Percentiles rank a stretch among this genome's conserved stretches.
These are phyloP conservation scores for Desmodus rotundus DNA, from an alignment of 2,113 vertebrate species.

Conservation along the genomic window DNA sequence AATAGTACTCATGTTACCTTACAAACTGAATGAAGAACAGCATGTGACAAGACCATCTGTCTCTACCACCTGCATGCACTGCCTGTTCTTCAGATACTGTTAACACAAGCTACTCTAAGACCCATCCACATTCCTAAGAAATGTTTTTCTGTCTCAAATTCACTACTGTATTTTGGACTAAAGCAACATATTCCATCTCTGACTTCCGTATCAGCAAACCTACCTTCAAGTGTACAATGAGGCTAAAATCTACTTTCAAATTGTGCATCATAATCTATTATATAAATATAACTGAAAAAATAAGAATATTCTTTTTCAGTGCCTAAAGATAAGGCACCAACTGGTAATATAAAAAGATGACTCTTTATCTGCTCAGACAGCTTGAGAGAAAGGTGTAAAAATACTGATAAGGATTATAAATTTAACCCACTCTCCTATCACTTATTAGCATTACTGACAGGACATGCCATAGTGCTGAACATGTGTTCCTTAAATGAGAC, in stretches of 20 bases:
- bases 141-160: slow-evolving; percentile 32
- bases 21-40: slow-evolving; percentile 42
- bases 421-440: not conserved
- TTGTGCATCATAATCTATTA: not conserved
- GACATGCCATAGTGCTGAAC: not conserved
- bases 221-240: not conserved
- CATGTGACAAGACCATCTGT: not conserved
- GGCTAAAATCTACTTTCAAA: slow-evolving; percentile 38
- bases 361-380: not conserved
- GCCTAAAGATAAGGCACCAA: not conserved
- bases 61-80: not conserved
- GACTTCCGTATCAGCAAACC: not conserved
- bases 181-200: not conserved
- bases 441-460: slow-evolving; percentile 19
- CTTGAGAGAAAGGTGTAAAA: not conserved
- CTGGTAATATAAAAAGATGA: not conserved
- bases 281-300: slow-evolving; percentile 26
- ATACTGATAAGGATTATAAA: slow-evolving; percentile 8
- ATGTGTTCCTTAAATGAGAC: slow-evolving; percentile 1
- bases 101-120: slow-evolving; percentile 28
- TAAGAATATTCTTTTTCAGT: slow-evolving; percentile 32
- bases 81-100: not conserved
- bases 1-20: not conserved
- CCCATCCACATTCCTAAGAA: not conserved
- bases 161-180: not conserved